Conservation (phyloP, 2,113 vertebrate genomes). For the Damaliscus lunatus region DNA sequence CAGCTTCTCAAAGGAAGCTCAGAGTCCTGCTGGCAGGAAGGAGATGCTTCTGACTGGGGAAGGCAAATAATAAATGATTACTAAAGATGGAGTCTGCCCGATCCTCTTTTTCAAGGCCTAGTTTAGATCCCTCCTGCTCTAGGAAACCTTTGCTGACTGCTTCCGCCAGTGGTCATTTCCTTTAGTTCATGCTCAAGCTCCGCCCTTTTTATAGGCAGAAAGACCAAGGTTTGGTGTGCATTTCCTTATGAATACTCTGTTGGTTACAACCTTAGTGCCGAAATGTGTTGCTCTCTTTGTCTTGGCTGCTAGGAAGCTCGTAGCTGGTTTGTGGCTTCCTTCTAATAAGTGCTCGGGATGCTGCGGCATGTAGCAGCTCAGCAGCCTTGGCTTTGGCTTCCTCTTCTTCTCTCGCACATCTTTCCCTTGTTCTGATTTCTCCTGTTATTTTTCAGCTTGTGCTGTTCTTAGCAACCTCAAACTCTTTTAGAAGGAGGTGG, state of each 20-base stretch:
- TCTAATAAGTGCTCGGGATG: neutral
- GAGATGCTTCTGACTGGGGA: neutral
- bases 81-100: neutral
- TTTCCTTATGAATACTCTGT: neutral
- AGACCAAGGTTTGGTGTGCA: neutral
- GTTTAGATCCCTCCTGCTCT: neutral
- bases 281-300: neutral
- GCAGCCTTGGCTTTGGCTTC: neutral
- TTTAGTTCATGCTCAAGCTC: neutral
- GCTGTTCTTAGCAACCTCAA: neutral
- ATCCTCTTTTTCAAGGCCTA: neutral
- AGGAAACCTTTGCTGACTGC: neutral
- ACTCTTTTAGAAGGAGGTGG: conserved; percentile 13
- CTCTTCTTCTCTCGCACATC: neutral
- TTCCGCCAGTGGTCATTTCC: neutral
- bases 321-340: neutral
- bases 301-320: conserved; percentile 19
- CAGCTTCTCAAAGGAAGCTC: neutral
- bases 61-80: neutral
- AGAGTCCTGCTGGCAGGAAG: neutral
- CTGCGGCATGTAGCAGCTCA: neutral
- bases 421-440: neutral
- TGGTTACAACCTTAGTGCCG: neutral
- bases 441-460: neutral
- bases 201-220: neutral